Conservation (phyloP, 2,797 vertebrate genomes). For the Sebastiscus albofasciatus region DNA sequence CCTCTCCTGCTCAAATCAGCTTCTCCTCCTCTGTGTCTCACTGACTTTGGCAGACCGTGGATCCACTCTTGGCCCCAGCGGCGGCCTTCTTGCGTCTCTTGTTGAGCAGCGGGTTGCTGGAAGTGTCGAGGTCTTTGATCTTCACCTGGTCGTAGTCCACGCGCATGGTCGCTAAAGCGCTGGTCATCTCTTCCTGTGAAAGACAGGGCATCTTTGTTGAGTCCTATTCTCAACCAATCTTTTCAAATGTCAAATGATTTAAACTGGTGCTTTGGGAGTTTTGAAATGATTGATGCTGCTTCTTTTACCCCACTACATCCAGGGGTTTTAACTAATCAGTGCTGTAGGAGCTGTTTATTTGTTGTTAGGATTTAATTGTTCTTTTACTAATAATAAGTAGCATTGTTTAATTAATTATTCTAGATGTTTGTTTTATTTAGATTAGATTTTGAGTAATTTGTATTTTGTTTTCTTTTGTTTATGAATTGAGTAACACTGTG, state of each 20-base stretch:
- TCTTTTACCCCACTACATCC: background rate
- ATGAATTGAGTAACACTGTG: too few species aligned
- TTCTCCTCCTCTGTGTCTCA: constrained; percentile 62
- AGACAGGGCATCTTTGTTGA: background rate
- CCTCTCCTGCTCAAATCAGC: background rate
- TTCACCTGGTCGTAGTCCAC: constrained; percentile 99
- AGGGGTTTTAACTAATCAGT: background rate
- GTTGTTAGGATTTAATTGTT: too few species aligned
- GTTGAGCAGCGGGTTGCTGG: constrained; percentile 96
- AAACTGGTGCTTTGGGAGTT: background rate
- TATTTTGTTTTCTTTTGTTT: too few species aligned
- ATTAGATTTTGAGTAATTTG: too few species aligned
- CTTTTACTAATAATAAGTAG: too few species aligned
- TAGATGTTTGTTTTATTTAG: too few species aligned
- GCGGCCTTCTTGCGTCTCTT: constrained; percentile 96
- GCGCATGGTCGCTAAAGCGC: constrained; percentile 96
- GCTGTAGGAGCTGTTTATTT: too few species aligned
- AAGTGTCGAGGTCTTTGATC: constrained; percentile 96
- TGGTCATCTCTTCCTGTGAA: constrained; percentile 96
- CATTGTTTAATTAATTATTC: too few species aligned
- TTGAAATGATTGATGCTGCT: background rate
- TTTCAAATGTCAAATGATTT: background rate
- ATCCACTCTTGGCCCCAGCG: constrained; percentile 80
- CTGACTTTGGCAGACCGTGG: constrained; percentile 92
- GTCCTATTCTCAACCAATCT: background rate